phyloP scores from a whole-genome alignment of 1,140 invertebrate genomes.

The Musca domestica region DNA sequence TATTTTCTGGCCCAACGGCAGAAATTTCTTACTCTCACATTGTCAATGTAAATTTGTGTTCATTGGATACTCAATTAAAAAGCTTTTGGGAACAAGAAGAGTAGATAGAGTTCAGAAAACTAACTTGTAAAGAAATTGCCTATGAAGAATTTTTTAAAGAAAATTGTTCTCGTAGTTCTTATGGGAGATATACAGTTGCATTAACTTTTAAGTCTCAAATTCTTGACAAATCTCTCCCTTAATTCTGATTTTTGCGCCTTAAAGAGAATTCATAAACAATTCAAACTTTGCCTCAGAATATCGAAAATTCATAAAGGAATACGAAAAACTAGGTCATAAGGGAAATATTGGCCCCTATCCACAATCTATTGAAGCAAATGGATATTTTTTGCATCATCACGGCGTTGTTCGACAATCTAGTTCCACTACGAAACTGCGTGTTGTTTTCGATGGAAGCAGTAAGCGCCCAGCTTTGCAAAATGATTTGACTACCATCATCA shows the following conservation, averaged over 20 bases:
- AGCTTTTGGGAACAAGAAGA: neutral
- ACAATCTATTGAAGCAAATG: too few relatives aligned
- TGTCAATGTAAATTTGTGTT: neutral
- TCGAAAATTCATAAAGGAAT: conserved; percentile 7
- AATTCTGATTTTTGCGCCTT: neutral
- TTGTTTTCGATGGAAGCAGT: neutral
- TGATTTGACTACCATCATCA: neutral
- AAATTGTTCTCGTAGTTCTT: too few relatives aligned
- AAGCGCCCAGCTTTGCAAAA: neutral
- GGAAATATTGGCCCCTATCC: too few relatives aligned
- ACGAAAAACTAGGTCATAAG: neutral
- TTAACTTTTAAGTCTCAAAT: neutral
- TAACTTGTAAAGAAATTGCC: neutral
- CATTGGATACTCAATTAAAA: neutral
- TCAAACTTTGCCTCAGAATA: too few relatives aligned
- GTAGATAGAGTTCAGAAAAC: neutral
- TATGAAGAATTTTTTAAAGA: too few relatives aligned
- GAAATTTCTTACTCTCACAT: neutral
- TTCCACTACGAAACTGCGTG: conserved; percentile 4
- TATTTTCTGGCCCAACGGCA: neutral
- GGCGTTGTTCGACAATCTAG: conserved; percentile 8
- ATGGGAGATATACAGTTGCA: neutral
- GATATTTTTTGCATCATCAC: too few relatives aligned
- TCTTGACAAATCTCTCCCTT: neutral
- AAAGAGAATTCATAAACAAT: neutral